Conservation (phyloP, 2,888 invertebrate species). For the Rhimphoctona megacephalus region DNA sequence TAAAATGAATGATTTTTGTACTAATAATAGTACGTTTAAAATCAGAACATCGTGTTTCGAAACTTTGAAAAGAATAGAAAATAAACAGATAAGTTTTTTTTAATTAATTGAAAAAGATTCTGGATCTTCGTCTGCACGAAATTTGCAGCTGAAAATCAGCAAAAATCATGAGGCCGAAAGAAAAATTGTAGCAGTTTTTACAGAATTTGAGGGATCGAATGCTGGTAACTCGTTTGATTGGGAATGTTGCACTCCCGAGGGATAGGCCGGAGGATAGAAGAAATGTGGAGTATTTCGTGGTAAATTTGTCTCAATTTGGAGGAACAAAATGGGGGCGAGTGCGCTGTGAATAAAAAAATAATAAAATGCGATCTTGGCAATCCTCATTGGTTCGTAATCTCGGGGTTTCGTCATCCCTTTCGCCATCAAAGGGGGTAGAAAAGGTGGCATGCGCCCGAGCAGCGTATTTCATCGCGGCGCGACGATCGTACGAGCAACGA, state of each 20-base stretch:
- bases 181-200: no score
- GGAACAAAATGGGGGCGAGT: neutral
- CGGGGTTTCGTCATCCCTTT: neutral
- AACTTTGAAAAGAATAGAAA: no score
- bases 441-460: conserved; percentile 17
- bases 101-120: no score
- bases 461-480: neutral
- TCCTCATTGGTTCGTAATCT: neutral
- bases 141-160: no score
- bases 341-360: neutral
- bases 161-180: no score
- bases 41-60: neutral
- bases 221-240: no score
- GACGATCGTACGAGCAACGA: neutral
- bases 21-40: neutral
- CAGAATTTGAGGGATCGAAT: no score
- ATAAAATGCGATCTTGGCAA: neutral
- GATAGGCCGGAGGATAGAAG: no score
- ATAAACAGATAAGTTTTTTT: no score
- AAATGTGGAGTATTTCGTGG: neutral
- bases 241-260: no score
- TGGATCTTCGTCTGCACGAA: no score
- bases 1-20: no score
- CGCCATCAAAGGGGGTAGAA: neutral
- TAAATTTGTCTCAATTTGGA: conserved; percentile 1